A percentile compares a stretch with the other conserved stretches of the same genome.
Conservation (phyloP, 1,140 invertebrate species). For the Nylanderia fulva region DNA sequence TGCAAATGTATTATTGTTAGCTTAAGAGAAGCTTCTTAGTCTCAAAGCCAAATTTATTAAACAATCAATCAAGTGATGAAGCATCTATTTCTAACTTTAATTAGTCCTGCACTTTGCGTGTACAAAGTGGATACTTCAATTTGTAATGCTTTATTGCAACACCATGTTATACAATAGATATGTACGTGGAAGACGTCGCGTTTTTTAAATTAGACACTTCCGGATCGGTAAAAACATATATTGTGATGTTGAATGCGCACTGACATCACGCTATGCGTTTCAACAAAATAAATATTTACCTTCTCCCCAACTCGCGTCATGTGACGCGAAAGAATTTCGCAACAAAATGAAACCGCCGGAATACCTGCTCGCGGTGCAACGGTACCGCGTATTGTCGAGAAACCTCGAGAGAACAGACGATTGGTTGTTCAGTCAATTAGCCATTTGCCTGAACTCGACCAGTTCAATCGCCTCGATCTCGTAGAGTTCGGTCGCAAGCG, state of each 20-base stretch:
- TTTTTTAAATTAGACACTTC: neutral
- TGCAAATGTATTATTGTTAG: neutral
- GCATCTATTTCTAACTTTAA: neutral
- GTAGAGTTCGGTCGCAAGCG: neutral
- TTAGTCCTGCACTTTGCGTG: neutral
- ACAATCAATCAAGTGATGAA: neutral
- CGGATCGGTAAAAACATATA: neutral
- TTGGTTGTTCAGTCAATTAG: conserved; percentile 62
- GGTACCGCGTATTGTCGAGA: neutral
- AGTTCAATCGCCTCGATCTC: conserved; percentile 47
- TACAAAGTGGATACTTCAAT: neutral
- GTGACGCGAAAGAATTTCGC: neutral
- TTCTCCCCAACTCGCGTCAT: neutral
- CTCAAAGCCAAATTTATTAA: neutral
- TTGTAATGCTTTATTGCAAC: neutral
- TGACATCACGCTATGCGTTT: neutral
- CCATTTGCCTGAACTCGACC: conserved; percentile 5
- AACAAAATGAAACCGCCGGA: neutral
- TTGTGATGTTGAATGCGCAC: too few species aligned
- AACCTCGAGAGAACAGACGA: conserved; percentile 37
- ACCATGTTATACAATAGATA: neutral
- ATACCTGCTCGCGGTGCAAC: neutral
- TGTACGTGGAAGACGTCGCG: neutral
- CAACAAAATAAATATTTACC: neutral
- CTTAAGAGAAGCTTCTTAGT: neutral